phyloP scores from a whole-genome alignment of 2,113 vertebrate genomes.

The Pionites leucogaster region DNA sequence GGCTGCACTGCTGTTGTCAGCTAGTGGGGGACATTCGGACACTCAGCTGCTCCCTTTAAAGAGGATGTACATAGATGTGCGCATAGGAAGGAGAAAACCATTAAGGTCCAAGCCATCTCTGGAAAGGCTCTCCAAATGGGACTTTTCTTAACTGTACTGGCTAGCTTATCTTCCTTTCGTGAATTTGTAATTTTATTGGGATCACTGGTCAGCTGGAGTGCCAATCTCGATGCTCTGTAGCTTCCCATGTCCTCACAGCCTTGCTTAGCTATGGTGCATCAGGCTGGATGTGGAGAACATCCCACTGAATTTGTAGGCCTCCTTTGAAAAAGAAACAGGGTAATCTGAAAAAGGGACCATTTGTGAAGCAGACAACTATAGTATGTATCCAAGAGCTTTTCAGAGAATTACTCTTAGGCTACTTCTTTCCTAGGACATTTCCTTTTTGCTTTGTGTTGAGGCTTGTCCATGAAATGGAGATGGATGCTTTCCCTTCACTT shows the following conservation, averaged over 20 bases:
- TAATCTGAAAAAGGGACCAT: neutral
- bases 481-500: neutral
- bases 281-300: neutral
- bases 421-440: neutral
- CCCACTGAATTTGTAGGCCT: neutral
- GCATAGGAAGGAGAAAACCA: neutral
- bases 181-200: neutral
- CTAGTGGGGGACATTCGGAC: neutral
- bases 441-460: neutral
- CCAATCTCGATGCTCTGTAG: neutral
- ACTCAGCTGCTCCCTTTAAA: neutral
- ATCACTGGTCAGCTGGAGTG: neutral
- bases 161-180: neutral
- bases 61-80: neutral
- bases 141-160: neutral
- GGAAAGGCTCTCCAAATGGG: neutral
- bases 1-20: conserved; percentile 7
- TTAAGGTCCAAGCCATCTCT: neutral
- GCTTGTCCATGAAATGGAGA: neutral
- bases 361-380: neutral
- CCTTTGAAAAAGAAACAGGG: neutral
- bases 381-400: neutral
- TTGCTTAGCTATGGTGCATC: neutral
- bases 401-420: neutral
- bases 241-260: neutral